Evolutionary conservation across 2,797 vertebrate genomes (phyloP).

Genomic region (Phataginus tetradactyla): DNA sequence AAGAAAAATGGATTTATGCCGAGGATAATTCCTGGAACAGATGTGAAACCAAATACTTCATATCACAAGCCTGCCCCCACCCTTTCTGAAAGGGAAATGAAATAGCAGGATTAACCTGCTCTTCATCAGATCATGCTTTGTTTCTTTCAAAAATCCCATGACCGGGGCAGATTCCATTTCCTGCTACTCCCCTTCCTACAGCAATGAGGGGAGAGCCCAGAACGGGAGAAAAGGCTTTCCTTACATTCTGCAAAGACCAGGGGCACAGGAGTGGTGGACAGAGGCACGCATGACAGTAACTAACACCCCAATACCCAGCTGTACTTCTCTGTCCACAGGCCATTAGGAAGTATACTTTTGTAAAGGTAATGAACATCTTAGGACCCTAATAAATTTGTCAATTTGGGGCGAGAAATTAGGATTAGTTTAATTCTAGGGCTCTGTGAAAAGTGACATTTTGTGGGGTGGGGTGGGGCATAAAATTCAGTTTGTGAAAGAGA

Average conservation of each 20-base stretch:
- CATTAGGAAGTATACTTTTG: not conserved
- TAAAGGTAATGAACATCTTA: not conserved
- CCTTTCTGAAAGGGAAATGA: constrained; percentile 71
- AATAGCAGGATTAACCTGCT: constrained; percentile 72
- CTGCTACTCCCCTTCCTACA: constrained; percentile 60
- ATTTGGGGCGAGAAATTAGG: not conserved
- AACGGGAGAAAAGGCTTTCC: constrained; percentile 27
- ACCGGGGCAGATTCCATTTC: constrained; percentile 65
- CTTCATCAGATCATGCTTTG: constrained; percentile 62
- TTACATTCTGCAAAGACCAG: not conserved
- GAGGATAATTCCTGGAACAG: constrained; percentile 81
- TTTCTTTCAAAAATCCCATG: constrained; percentile 67
- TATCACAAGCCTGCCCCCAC: constrained; percentile 39
- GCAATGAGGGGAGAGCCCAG: not conserved
- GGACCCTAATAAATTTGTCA: not conserved
- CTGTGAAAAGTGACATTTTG: not conserved
- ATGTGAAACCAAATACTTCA: constrained; percentile 80
- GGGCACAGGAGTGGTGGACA: not conserved
- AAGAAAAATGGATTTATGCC: constrained; percentile 77
- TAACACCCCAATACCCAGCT: not conserved
- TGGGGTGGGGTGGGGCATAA: not conserved
- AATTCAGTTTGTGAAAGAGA: constrained; percentile 31
- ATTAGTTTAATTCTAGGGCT: not conserved
- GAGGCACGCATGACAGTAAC: not conserved
- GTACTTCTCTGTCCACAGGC: not conserved